Evolutionary conservation across 2,797 vertebrate species (phyloP).

Genomic region (Kryptolebias ocellatus): DNA sequence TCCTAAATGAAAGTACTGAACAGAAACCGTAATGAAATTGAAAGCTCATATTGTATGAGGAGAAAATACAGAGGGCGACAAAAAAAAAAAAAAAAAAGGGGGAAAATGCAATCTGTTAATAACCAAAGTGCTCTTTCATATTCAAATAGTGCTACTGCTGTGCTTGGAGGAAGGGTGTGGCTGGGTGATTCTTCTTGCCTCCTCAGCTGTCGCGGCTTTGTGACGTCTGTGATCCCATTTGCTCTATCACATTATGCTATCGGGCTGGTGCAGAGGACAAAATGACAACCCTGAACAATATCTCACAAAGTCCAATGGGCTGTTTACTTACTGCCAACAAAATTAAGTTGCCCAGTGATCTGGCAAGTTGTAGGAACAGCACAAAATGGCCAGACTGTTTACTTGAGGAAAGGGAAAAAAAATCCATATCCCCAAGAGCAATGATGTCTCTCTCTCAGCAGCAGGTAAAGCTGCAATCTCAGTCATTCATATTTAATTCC

Average conservation of each 20-base stretch:
- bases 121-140: constrained; percentile 73
- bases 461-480: constrained; percentile 85
- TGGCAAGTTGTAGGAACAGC: constrained; percentile 43
- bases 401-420: constrained; percentile 50
- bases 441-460: constrained; percentile 75
- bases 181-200: constrained; percentile 66
- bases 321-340: constrained; percentile 37
- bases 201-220: constrained; percentile 73
- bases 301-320: constrained; percentile 31
- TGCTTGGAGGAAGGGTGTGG: constrained; percentile 73
- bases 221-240: constrained; percentile 67
- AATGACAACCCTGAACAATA: constrained; percentile 49
- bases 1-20: constrained; percentile 44
- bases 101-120: constrained; percentile 74
- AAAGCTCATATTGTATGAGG: constrained; percentile 49
- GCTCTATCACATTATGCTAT: constrained; percentile 60
- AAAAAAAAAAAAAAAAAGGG: constrained; percentile 7
- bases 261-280: constrained; percentile 44
- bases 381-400: constrained; percentile 73
- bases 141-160: constrained; percentile 70
- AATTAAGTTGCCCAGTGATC: constrained; percentile 48
- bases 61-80: constrained; percentile 23
- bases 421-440: constrained; percentile 64
- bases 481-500: constrained; percentile 89
- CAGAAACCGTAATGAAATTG: constrained; percentile 42